Evolutionary conservation across 2,113 vertebrate species (phyloP).

Genomic region (Halichoerus grypus): DNA sequence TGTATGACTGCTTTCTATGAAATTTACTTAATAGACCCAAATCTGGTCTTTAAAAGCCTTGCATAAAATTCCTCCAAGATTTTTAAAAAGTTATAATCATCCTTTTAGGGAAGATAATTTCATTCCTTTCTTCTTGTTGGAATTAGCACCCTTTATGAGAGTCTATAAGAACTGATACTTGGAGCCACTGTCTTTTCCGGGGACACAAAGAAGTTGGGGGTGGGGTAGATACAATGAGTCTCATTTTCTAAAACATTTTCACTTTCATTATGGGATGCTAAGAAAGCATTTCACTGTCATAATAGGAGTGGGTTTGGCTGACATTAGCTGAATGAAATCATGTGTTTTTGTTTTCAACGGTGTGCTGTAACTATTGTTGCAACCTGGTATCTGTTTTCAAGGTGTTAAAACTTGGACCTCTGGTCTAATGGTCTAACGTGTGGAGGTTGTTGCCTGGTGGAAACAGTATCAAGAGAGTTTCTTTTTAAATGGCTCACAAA

Average conservation of each 20-base stretch:
- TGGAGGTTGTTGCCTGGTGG: neutral
- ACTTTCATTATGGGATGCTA: conserved; percentile 65
- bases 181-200: neutral
- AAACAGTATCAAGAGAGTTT: neutral
- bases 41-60: conserved; percentile 7
- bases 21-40: neutral
- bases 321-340: neutral
- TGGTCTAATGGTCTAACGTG: neutral
- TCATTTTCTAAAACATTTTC: conserved; percentile 31
- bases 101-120: neutral
- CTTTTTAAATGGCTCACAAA: neutral
- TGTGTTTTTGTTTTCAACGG: conserved; percentile 3
- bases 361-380: neutral
- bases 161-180: neutral
- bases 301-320: neutral
- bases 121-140: neutral
- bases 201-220: neutral
- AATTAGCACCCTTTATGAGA: neutral
- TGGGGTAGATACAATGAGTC: neutral
- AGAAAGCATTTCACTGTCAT: conserved; percentile 28
- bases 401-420: neutral
- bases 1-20: neutral
- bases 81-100: neutral
- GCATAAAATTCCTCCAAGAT: neutral
- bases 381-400: neutral